phyloP scores from a whole-genome alignment of 2,797 vertebrate genomes.

The Syngnathus rostellatus region DNA sequence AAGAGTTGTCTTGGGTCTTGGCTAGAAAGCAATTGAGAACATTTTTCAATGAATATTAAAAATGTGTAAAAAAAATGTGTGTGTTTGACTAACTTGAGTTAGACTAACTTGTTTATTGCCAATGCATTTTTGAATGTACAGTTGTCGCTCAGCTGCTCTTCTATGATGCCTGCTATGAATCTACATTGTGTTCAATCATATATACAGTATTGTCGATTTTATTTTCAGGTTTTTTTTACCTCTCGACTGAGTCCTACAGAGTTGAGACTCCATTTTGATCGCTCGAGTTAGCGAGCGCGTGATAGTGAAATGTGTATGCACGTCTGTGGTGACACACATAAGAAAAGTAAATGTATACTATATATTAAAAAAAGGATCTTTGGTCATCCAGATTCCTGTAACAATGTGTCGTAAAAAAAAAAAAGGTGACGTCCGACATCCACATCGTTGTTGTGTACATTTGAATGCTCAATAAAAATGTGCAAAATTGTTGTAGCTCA shows the following conservation, averaged over 20 bases:
- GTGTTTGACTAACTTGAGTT: conserved; percentile 11
- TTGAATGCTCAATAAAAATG: conserved; percentile 65
- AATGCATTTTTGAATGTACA: conserved; percentile 62
- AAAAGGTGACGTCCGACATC: conserved; percentile 48
- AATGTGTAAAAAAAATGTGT: conserved; percentile 17
- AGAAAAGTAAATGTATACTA: conserved; percentile 40
- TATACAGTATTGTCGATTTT: conserved; percentile 28
- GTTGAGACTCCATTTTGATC: conserved; percentile 13
- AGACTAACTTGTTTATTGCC: not conserved
- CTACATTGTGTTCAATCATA: conserved; percentile 62
- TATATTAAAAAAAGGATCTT: conserved; percentile 27
- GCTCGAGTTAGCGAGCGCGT: conserved; percentile 18
- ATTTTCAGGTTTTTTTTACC: conserved; percentile 31
- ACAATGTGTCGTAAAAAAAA: conserved; percentile 44
- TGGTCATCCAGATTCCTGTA: conserved; percentile 38
- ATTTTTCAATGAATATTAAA: conserved; percentile 19
- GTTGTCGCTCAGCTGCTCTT: conserved; percentile 64
- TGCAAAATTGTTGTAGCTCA: conserved; percentile 36
- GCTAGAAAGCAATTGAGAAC: not conserved
- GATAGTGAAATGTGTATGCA: conserved; percentile 36
- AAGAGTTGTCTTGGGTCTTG: not conserved
- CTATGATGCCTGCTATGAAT: conserved; percentile 61
- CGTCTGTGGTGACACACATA: conserved; percentile 40
- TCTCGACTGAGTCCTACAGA: conserved; percentile 52
- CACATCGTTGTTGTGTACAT: conserved; percentile 55